phyloP scores from a whole-genome alignment of 1,140 invertebrate genomes.

The Varroa destructor region DNA sequence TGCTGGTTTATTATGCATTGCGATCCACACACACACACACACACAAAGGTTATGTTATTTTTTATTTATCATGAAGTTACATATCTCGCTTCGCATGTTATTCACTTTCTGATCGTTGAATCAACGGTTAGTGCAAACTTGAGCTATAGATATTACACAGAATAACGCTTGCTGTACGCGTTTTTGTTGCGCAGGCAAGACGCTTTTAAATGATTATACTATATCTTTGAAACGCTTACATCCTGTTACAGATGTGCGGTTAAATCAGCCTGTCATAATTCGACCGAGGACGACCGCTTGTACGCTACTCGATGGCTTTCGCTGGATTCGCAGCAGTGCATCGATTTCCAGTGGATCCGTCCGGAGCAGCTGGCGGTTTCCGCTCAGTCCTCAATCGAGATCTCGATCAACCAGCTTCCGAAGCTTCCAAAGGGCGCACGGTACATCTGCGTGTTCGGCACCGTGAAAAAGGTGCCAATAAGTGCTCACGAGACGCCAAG shows the following conservation, averaged over 20 bases:
- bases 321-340: slow-evolving; percentile 78
- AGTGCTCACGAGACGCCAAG: slow-evolving; percentile 62
- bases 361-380: slow-evolving; percentile 60
- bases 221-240: too few species aligned
- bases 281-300: slow-evolving; percentile 43
- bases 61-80: too few species aligned
- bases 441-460: slow-evolving; percentile 77
- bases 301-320: slow-evolving; percentile 83
- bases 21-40: too few species aligned
- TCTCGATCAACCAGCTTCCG: slow-evolving; percentile 74
- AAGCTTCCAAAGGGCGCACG: slow-evolving; percentile 72
- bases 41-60: too few species aligned
- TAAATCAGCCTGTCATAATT: slow-evolving; percentile 71
- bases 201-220: too few species aligned
- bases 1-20: too few species aligned
- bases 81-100: too few species aligned
- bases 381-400: slow-evolving; percentile 49
- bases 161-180: too few species aligned
- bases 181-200: too few species aligned
- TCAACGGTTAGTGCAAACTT: too few species aligned
- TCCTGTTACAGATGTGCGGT: slow-evolving; percentile 58
- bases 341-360: slow-evolving; percentile 81
- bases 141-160: too few species aligned
- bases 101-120: too few species aligned
- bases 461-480: slow-evolving; percentile 56